These are phyloP conservation scores for Lophotis ruficrista DNA, from an alignment of 2,113 vertebrate species.

Conservation along the genomic window DNA sequence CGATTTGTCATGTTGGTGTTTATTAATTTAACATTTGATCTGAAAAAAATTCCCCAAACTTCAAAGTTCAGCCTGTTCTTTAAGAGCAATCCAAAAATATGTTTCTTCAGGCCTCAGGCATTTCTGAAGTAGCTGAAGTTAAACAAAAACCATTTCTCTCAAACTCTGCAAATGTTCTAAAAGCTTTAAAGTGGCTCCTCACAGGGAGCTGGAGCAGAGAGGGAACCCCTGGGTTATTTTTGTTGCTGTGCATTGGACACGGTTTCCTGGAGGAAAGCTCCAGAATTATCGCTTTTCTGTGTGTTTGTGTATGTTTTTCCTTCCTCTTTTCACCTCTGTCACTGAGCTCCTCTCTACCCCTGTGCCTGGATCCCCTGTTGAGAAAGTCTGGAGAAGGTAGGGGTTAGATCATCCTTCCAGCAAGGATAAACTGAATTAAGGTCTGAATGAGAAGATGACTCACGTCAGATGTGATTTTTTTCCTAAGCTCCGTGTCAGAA, in stretches of 20 bases:
- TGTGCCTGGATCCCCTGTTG: not conserved
- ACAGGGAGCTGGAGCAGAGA: not conserved
- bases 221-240: slow-evolving; percentile 55
- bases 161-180: slow-evolving; percentile 62
- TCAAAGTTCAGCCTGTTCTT: slow-evolving; percentile 70
- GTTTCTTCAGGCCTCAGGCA: slow-evolving; percentile 71
- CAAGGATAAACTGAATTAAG: slow-evolving; percentile 22
- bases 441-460: slow-evolving; percentile 46
- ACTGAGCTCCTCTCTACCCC: not conserved
- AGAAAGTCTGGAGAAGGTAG: slow-evolving; percentile 45
- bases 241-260: slow-evolving; percentile 28
- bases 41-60: slow-evolving; percentile 55
- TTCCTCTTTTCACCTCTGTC: slow-evolving; percentile 59
- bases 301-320: slow-evolving; percentile 52
- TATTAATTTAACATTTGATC: slow-evolving; percentile 69
- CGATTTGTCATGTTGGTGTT: slow-evolving; percentile 62
- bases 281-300: slow-evolving; percentile 38
- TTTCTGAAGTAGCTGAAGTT: slow-evolving; percentile 70
- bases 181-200: slow-evolving; percentile 62
- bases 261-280: slow-evolving; percentile 51
- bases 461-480: slow-evolving; percentile 18
- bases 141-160: slow-evolving; percentile 65
- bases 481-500: not conserved
- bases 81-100: slow-evolving; percentile 73
- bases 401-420: slow-evolving; percentile 41